A percentile compares a stretch with the other conserved stretches of the same genome.
phyloP scores from a whole-genome alignment of 2,797 vertebrate genomes.

The Gastrophryne carolinensis region DNA sequence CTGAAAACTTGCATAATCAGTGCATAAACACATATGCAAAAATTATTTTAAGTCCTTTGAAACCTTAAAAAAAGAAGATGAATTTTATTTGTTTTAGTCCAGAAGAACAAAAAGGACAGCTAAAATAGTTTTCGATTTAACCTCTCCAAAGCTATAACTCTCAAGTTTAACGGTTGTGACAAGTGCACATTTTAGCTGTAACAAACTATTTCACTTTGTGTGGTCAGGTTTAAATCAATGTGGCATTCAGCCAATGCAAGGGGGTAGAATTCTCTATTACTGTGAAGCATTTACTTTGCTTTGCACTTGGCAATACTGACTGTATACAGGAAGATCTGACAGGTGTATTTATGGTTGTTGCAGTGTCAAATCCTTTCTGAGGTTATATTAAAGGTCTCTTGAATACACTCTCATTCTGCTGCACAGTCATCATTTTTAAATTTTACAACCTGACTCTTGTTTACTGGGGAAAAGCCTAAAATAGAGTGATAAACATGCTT shows the following conservation, averaged over 20 bases:
- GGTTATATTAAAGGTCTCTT: too few species aligned
- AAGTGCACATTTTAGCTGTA: neutral
- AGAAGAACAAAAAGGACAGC: neutral
- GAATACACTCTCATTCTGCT: too few species aligned
- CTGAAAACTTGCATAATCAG: neutral
- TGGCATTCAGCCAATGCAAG: neutral
- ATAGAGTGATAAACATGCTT: too few species aligned
- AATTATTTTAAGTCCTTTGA: constrained; percentile 5
- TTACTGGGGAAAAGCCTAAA: too few species aligned
- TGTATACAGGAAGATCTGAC: neutral
- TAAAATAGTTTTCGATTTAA: neutral
- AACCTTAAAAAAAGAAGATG: neutral
- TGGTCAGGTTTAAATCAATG: neutral
- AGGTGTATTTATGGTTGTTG: neutral
- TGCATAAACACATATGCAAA: neutral
- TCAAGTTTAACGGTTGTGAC: neutral
- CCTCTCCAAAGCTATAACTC: neutral
- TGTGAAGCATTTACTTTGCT: neutral
- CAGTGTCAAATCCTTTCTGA: too few species aligned
- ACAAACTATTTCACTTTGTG: neutral
- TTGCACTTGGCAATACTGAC: neutral
- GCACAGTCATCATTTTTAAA: too few species aligned
- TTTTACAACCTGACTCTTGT: too few species aligned
- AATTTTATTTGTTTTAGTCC: neutral
- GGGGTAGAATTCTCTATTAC: neutral